Base-by-base conservation (phyloP, 1,140 invertebrate species). In the Ganaspis sp. region DNA sequence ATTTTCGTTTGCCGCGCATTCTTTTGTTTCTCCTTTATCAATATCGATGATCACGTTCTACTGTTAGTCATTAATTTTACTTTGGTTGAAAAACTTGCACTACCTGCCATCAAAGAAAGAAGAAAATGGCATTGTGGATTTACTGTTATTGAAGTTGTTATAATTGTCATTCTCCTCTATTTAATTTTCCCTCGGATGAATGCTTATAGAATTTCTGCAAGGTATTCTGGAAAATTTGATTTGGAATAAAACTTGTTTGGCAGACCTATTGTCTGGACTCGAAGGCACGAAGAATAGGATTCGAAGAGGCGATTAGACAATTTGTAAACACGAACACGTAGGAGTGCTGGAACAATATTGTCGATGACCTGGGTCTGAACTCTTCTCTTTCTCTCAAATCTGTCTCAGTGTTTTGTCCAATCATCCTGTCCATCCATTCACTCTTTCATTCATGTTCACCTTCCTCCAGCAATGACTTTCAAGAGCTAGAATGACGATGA, bases 281-380 rank as follows among this genome's bases (percentile, higher is more conserved):
- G 72, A 69, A 73, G 34, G 69, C 58, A 21, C 19, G 11, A 69
- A 64, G 40, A 21, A 79, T 78, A 64, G 83, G 69, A 54, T 75
- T 71, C 54, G 45, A 58, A 19, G 23, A 64, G 23, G 19, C 79
- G 81, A 84, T 86, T 86, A 84, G 85, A 86, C 84, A 86, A 85
- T 82, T 86, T 85, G 86, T 87, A 87, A 87, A 86, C 84, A 87
- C 49, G 77, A 40, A 49, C 70, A 80, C 76, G 84, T 85, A 79
- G 80, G 80, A 78, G 83, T 79, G 83, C 76, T 73, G 71, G 79
- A 79, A 85, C 84, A 84, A 83, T 83, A 81, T 75, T 81, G 45
- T 74, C 64, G 78, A 76, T 78, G 84, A 86, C 81, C 84, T 42
- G 72, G 49, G 79, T 82, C 53, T 82, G 78, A 83, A 84, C 81